Conservation (phyloP, 2,888 invertebrate genomes). For the Cantharis nigra region DNA sequence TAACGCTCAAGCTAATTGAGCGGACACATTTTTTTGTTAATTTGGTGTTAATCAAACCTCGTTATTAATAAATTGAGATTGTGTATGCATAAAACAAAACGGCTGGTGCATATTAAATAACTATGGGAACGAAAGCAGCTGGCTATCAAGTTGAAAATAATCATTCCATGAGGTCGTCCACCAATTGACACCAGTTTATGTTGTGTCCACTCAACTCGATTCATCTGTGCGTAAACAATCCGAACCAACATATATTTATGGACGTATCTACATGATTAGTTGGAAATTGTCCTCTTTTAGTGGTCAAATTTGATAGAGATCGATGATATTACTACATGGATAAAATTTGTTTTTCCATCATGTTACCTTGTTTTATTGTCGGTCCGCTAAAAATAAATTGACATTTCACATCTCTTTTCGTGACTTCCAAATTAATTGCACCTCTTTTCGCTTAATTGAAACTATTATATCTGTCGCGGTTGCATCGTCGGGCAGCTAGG, state of each 20-base stretch:
- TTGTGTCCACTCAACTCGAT: conserved; percentile 30
- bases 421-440: no score
- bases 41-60: not conserved
- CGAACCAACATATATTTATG: conserved; percentile 24
- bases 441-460: no score
- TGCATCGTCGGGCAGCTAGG: no score
- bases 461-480: no score
- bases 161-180: conserved; percentile 27
- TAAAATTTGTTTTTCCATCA: not conserved
- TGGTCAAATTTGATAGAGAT: not conserved
- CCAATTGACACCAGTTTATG: conserved; percentile 36
- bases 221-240: conserved; percentile 29
- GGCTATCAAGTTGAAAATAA: conserved; percentile 22
- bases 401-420: not conserved
- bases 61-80: not conserved
- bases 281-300: conserved; percentile 12
- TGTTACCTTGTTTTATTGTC: not conserved
- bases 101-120: not conserved
- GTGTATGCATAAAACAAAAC: not conserved
- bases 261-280: conserved; percentile 26
- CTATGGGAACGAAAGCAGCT: conserved; percentile 27
- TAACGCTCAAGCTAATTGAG: not conserved
- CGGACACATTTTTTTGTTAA: not conserved
- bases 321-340: not conserved
- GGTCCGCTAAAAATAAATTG: not conserved